phyloP scores from a whole-genome alignment of 2,888 invertebrate genomes.

The Beris morrisii region DNA sequence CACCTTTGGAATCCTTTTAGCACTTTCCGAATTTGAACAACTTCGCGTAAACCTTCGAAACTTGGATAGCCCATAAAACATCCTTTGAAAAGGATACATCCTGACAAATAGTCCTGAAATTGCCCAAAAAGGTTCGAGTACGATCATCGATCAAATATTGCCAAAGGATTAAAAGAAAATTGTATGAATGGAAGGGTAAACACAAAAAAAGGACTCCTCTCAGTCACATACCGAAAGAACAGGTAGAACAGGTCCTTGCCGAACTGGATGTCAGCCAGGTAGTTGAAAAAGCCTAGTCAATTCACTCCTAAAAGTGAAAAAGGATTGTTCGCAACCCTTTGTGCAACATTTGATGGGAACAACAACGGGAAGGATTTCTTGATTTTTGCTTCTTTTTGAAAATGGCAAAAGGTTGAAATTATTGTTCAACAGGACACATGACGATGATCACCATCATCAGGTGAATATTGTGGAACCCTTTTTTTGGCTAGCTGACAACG shows the following conservation, averaged over 20 bases:
- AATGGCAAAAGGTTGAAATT: conserved; percentile 2
- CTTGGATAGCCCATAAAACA: conserved; percentile 15
- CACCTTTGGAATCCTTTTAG: conserved; percentile 29
- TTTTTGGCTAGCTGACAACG: background rate
- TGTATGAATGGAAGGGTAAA: conserved; percentile 28
- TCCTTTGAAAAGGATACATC: conserved; percentile 22
- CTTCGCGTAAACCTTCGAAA: background rate
- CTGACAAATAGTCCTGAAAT: conserved; percentile 19
- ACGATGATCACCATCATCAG: conserved; percentile 25
- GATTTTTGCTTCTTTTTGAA: conserved; percentile 11
- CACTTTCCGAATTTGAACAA: background rate
- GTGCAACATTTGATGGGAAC: conserved; percentile 27
- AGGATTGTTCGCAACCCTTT: conserved; percentile 27
- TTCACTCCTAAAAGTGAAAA: background rate
- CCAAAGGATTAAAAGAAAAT: conserved; percentile 28
- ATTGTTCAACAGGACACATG: conserved; percentile 18
- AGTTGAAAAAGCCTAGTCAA: background rate
- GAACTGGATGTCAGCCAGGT: background rate
- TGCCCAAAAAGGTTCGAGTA: conserved; percentile 10
- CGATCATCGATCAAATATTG: conserved; percentile 33
- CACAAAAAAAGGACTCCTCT: conserved; percentile 1
- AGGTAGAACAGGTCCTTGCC: conserved; percentile 14
- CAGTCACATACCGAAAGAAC: background rate
- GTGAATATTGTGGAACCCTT: conserved; percentile 15
- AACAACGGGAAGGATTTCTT: conserved; percentile 21